Percentiles rank a stretch among this genome's conserved stretches.
These are phyloP conservation scores for Anolis apletophallus DNA, from an alignment of 2,797 vertebrate species.

Conservation along the genomic window DNA sequence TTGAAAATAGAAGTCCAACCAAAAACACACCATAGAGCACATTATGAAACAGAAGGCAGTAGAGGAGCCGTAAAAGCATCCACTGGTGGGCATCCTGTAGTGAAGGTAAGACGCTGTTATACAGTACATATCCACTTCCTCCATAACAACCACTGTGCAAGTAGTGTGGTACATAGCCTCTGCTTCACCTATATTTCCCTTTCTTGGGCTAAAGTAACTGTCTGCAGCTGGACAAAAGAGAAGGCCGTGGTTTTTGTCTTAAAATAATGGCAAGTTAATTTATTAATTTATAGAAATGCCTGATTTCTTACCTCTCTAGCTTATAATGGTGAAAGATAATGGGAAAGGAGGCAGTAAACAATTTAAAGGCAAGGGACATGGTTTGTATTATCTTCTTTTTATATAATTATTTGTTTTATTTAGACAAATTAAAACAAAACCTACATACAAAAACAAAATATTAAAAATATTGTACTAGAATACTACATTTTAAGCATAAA, in stretches of 20 bases:
- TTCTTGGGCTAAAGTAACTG: neutral
- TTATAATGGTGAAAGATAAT: neutral
- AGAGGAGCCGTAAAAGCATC: constrained; percentile 96
- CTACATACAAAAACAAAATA: too few species aligned
- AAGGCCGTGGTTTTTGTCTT: neutral
- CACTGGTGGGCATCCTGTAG: constrained; percentile 94
- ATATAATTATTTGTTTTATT: too few species aligned
- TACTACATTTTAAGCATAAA: too few species aligned
- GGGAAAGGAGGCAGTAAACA: neutral
- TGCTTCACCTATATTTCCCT: neutral
- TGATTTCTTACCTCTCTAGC: neutral
- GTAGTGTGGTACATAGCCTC: too few species aligned
- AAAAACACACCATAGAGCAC: constrained; percentile 97
- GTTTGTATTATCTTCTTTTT: too few species aligned
- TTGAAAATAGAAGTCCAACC: constrained; percentile 99
- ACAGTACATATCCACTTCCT: neutral
- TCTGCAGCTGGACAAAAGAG: neutral
- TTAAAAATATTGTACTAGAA: too few species aligned
- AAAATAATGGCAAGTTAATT: neutral
- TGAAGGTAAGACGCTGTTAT: constrained; percentile 85
- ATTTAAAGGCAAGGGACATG: too few species aligned
- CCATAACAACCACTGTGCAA: neutral
- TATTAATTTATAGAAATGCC: neutral
- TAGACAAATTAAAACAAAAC: too few species aligned
- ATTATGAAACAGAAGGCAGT: constrained; percentile 99